phyloP scores from a whole-genome alignment of 2,113 vertebrate genomes.

The Lepus timidus region DNA sequence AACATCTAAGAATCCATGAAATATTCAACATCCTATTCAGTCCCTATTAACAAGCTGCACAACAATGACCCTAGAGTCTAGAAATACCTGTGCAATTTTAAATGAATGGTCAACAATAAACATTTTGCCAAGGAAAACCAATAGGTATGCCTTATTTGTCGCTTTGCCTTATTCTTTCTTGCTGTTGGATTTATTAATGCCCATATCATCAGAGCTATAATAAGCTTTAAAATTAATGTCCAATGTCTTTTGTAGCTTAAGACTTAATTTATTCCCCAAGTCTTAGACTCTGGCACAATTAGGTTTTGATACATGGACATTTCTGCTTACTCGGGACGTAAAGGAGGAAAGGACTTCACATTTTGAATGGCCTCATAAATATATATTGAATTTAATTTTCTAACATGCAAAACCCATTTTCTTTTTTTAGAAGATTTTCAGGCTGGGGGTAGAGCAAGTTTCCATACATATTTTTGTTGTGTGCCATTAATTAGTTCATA shows the following conservation, averaged over 20 bases:
- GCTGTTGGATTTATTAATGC: constrained; percentile 80
- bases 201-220: constrained; percentile 82
- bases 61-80: constrained; percentile 55
- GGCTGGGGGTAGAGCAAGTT: constrained; percentile 77
- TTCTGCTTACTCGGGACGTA: constrained; percentile 87
- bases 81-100: constrained; percentile 63
- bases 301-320: constrained; percentile 87
- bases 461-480: constrained; percentile 88
- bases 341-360: constrained; percentile 80
- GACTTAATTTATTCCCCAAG: constrained; percentile 86
- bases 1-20: constrained; percentile 70
- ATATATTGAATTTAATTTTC: constrained; percentile 92
- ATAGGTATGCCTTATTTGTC: constrained; percentile 5
- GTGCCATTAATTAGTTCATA: constrained; percentile 90
- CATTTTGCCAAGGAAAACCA: constrained; percentile 75
- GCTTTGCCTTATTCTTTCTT: constrained; percentile 66
- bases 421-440: constrained; percentile 81
- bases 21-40: constrained; percentile 66
- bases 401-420: constrained; percentile 87
- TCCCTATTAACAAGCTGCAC: constrained; percentile 60
- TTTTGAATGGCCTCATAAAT: constrained; percentile 91
- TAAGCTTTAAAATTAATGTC: constrained; percentile 84
- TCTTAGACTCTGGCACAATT: constrained; percentile 83
- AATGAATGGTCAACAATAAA: constrained; percentile 70
- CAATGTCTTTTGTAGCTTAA: constrained; percentile 80